A percentile compares a stretch with the other conserved stretches of the same genome.
Evolutionary conservation across 2,797 vertebrate genomes (phyloP).

Genomic region (Fistularia tabacaria): DNA sequence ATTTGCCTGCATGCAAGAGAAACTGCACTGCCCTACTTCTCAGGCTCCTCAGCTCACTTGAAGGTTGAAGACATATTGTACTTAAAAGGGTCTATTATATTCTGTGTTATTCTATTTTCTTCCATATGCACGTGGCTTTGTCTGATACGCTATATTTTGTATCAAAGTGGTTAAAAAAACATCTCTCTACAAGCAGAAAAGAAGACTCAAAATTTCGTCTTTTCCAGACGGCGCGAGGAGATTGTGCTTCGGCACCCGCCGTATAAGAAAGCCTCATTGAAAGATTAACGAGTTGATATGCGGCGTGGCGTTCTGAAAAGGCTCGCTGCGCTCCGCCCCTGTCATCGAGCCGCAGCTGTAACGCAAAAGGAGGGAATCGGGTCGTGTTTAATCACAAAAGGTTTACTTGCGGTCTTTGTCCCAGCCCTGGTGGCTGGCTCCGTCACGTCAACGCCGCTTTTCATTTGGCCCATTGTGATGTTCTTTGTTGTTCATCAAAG

Average conservation of each 20-base stretch:
- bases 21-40: constrained; percentile 60
- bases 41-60: constrained; percentile 38
- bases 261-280: constrained; percentile 48
- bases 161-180: no score
- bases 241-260: constrained; percentile 27
- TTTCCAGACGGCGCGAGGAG: constrained; percentile 38
- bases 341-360: constrained; percentile 26
- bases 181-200: no score
- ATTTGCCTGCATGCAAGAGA: constrained; percentile 69
- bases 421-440: constrained; percentile 36
- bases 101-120: constrained; percentile 27
- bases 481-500: constrained; percentile 53
- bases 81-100: constrained; percentile 26
- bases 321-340: constrained; percentile 27
- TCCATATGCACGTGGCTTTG: constrained; percentile 14
- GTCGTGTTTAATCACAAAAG: constrained; percentile 52
- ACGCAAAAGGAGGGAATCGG: constrained; percentile 32
- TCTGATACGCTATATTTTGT: constrained; percentile 32
- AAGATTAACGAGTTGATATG: constrained; percentile 56
- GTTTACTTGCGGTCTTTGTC: constrained; percentile 35
- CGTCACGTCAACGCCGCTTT: constrained; percentile 15
- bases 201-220: no score
- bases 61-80: constrained; percentile 32
- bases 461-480: constrained; percentile 13
- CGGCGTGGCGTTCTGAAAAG: constrained; percentile 35